Evolutionary conservation across 1,140 invertebrate species (phyloP).

Genomic region (Microvelia longipes): DNA sequence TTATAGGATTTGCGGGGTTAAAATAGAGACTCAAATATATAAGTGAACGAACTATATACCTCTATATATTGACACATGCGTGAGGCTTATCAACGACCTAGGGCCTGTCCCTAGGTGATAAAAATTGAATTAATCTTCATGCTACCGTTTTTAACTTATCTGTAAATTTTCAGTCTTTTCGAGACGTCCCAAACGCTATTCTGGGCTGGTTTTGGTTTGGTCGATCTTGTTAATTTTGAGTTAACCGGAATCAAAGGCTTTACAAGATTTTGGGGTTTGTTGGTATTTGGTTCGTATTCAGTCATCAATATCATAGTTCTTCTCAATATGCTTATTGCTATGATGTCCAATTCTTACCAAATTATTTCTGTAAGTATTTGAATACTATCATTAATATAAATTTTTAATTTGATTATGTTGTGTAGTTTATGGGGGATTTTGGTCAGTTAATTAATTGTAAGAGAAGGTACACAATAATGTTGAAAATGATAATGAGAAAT

Average conservation of each 20-base stretch:
- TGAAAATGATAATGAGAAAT: too few species aligned
- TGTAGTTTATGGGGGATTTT: background rate
- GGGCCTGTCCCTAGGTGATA: too few species aligned
- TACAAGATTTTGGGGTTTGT: conserved; percentile 69
- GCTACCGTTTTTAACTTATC: too few species aligned
- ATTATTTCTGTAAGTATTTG: conserved; percentile 61
- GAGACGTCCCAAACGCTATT: conserved; percentile 87
- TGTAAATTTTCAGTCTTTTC: conserved; percentile 70
- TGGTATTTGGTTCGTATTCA: conserved; percentile 78
- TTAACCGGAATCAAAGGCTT: conserved; percentile 73
- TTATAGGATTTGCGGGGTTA: too few species aligned
- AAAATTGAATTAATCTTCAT: too few species aligned
- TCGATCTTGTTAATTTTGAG: conserved; percentile 73
- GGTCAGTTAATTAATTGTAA: background rate
- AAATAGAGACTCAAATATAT: too few species aligned
- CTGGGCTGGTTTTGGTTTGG: conserved; percentile 84
- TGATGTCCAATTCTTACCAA: conserved; percentile 93
- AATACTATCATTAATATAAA: too few species aligned
- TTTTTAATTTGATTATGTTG: background rate
- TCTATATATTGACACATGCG: too few species aligned
- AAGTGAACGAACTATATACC: too few species aligned
- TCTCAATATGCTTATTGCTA: conserved; percentile 86
- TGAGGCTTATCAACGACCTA: too few species aligned
- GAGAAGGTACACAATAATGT: background rate
- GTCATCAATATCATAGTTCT: conserved; percentile 85